phyloP scores from a whole-genome alignment of 2,797 vertebrate genomes.

The Perodicticus potto region DNA sequence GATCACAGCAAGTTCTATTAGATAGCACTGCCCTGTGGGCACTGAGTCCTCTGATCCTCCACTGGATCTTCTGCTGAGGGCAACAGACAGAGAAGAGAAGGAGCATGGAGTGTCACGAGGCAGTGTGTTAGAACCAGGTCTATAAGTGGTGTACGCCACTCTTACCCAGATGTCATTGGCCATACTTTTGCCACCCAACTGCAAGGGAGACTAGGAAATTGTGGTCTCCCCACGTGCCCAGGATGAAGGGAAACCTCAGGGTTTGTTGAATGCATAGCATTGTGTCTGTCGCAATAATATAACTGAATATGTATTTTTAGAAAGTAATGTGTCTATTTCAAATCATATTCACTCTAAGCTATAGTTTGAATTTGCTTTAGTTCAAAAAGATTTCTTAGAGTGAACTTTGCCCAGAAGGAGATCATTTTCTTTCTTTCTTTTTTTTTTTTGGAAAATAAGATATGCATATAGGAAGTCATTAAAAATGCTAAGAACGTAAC shows the following conservation, averaged over 20 bases:
- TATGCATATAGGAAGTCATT: not conserved
- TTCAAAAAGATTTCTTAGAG: not conserved
- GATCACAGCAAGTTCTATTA: not conserved
- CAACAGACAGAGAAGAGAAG: not conserved
- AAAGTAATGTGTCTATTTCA: not conserved
- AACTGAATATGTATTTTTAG: not conserved
- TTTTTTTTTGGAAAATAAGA: not conserved
- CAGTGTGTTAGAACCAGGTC: not conserved
- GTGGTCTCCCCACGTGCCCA: not conserved
- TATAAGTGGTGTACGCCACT: not conserved
- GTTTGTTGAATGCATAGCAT: not conserved
- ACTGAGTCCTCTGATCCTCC: not conserved
- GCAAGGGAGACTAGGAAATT: not conserved
- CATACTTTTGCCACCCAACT: not conserved
- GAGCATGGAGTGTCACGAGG: too few relatives aligned
- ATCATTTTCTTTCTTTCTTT: not conserved
- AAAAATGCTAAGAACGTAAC: not conserved
- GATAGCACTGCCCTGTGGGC: not conserved
- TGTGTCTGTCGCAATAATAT: not conserved
- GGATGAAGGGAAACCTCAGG: not conserved
- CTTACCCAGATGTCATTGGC: not conserved
- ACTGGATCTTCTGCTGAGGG: not conserved
- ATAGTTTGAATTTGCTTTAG: constrained; percentile 3
- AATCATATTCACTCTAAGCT: not conserved
- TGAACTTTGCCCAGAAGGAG: not conserved